Conservation (phyloP, 2,113 vertebrate genomes). For the Pollachius pollachius region DNA sequence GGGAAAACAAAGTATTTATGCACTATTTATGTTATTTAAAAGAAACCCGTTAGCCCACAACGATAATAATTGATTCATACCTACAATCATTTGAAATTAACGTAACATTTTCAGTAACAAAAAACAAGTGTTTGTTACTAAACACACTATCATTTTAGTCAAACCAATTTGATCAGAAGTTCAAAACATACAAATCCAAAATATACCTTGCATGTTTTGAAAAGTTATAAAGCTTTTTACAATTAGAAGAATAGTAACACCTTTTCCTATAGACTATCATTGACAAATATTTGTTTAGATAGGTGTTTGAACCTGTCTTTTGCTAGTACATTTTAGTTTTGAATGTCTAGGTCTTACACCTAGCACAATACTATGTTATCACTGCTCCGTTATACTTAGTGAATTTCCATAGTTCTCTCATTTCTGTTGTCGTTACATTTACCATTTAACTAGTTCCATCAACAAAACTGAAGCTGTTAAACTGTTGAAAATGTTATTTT, state of each 20-base stretch:
- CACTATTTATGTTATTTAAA: constrained; percentile 45
- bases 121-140: too few species aligned
- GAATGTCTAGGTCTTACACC: neutral
- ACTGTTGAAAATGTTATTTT: constrained; percentile 35
- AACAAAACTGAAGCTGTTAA: constrained; percentile 46
- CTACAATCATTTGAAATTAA: constrained; percentile 41
- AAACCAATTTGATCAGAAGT: constrained; percentile 1
- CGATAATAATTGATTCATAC: constrained; percentile 42
- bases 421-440: constrained; percentile 32
- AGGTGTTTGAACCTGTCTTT: neutral
- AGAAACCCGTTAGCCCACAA: constrained; percentile 36
- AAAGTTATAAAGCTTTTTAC: neutral
- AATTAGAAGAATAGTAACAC: neutral
- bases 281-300: too few species aligned
- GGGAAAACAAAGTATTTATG: too few species aligned
- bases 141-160: constrained; percentile 2
- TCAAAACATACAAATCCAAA: constrained; percentile 3
- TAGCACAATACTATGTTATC: neutral
- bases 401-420: neutral
- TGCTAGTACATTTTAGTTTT: neutral
- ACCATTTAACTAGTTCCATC: constrained; percentile 18
- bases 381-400: neutral
- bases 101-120: neutral
- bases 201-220: neutral
- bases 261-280: too few species aligned